Conservation (phyloP, 2,888 invertebrate species). For the Plagodis dolabraria region DNA sequence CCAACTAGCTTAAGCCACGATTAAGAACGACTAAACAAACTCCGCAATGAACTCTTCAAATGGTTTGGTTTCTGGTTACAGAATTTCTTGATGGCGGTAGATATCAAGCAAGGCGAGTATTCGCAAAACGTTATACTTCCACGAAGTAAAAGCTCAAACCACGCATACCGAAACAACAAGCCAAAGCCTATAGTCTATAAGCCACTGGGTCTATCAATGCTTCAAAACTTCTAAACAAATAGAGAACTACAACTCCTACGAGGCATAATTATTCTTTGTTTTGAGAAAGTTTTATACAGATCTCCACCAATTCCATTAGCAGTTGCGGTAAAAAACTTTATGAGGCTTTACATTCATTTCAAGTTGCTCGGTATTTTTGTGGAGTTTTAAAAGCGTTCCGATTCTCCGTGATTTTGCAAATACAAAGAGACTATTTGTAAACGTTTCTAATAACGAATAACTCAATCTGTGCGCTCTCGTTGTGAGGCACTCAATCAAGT, state of each 20-base stretch:
- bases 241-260: not conserved
- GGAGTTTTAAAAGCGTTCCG: conserved; percentile 47
- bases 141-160: too few species aligned
- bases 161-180: too few species aligned
- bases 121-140: too few species aligned
- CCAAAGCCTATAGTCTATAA: too few species aligned
- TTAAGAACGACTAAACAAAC: too few species aligned
- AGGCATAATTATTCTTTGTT: conserved; percentile 49
- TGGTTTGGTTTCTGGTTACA: too few species aligned
- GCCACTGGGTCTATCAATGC: too few species aligned
- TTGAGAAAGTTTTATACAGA: conserved; percentile 47
- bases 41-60: too few species aligned
- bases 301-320: conserved; percentile 61
- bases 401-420: conserved; percentile 42
- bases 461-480: conserved; percentile 49
- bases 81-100: too few species aligned
- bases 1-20: too few species aligned
- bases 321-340: conserved; percentile 57
- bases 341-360: conserved; percentile 57
- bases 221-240: too few species aligned
- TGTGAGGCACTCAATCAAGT: conserved; percentile 68
- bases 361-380: conserved; percentile 50
- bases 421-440: conserved; percentile 46
- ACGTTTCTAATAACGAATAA: conserved; percentile 52
- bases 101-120: too few species aligned